phyloP scores from a whole-genome alignment of 2,113 vertebrate species.

The Diphyllodes magnificus region DNA sequence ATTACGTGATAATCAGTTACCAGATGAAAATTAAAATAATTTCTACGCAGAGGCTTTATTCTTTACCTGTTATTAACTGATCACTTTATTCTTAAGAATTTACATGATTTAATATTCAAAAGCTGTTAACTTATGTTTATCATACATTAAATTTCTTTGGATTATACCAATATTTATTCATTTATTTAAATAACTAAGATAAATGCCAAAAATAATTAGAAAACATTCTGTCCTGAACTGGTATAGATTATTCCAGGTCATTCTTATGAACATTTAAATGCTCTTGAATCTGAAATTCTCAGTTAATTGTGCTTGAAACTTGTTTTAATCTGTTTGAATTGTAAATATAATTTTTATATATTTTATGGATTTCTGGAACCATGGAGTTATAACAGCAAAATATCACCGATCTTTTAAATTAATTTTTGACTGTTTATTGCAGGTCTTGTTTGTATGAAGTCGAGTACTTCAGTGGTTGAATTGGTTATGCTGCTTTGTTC shows the following conservation, averaged over 20 bases:
- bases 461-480: constrained; percentile 96
- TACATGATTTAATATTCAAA: background rate
- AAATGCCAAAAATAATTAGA: background rate
- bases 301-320: background rate
- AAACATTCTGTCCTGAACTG: background rate
- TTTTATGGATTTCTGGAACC: background rate
- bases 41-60: background rate
- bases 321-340: background rate
- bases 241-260: background rate
- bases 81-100: background rate
- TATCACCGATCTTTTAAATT: background rate
- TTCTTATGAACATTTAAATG: background rate
- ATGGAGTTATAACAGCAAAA: background rate
- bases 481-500: constrained; percentile 98
- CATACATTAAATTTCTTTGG: background rate
- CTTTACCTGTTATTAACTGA: background rate
- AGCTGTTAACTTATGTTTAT: background rate
- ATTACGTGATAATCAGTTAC: background rate
- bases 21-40: background rate
- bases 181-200: background rate
- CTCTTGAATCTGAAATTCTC: background rate
- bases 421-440: constrained; percentile 33
- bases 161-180: background rate
- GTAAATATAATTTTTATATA: background rate
- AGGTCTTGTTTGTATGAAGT: constrained; percentile 99